Conservation (phyloP, 2,113 vertebrate genomes). For the Tylochromis polylepis region DNA sequence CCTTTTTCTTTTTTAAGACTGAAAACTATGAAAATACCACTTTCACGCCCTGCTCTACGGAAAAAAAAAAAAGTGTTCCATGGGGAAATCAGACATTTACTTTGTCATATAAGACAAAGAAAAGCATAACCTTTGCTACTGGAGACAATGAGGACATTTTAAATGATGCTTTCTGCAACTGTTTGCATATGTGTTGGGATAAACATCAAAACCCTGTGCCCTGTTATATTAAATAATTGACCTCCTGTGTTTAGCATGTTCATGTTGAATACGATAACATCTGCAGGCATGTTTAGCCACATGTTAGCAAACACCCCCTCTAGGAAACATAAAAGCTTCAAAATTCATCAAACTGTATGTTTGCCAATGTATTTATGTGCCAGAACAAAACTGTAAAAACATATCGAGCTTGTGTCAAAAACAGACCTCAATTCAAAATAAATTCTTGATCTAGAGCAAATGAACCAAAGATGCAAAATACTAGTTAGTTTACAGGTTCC, state of each 20-base stretch:
- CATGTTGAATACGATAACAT: not conserved
- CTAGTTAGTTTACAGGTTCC: not conserved
- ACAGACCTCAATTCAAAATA: not conserved
- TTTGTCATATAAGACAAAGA: accelerated
- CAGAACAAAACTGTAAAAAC: accelerated
- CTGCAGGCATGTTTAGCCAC: not conserved
- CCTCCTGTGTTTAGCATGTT: accelerated
- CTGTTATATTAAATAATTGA: not conserved
- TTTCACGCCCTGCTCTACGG: not conserved
- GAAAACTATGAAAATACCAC: not conserved
- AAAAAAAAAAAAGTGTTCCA: not conserved
- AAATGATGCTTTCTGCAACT: not conserved
- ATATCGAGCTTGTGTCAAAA: not conserved
- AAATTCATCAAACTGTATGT: not conserved
- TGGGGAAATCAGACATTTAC: not conserved
- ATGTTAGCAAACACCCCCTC: not conserved
- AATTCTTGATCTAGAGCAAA: not conserved
- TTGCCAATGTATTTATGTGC: accelerated
- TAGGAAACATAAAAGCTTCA: not conserved
- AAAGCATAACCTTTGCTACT: not conserved
- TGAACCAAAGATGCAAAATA: not conserved
- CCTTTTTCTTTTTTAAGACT: accelerated
- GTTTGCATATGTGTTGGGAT: accelerated
- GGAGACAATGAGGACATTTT: not conserved
- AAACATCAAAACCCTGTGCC: not conserved